Evolutionary conservation across 2,113 vertebrate species (phyloP), one percentile per base, ranked within the genome.

Genomic region (Chionis minor): DNA sequence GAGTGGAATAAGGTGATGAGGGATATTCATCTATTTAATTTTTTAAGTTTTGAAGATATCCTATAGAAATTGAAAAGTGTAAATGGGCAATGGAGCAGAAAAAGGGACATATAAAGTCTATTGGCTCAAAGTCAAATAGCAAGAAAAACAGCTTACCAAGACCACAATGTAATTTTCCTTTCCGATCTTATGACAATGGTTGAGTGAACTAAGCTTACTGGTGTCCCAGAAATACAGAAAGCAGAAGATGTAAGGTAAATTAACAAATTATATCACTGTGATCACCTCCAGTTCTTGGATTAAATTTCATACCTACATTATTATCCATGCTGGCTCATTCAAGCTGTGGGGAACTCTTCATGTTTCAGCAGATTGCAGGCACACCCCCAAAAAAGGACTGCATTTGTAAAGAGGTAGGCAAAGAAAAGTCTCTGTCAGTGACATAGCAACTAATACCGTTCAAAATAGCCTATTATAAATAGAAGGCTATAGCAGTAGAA

Each of bases 1-100:
- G 52, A 95, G 77, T 96, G 91, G 83, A 97, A 84, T 92, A 95
- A 94, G 42, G n/a, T 74, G 55, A 90, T 83, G 72, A 88, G 19
- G 52, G 30, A 94, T 70, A 88, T 58, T 67, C 21, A 92, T 83
- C 63, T 83, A 80, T 69, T 93, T 92, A 86, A 49, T 22, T 77
- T 91, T 72, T 95, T 69, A 56, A 82, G 14, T 78, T 82, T 78
- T 88, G 9, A 88, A 81, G 51, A 66, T 22, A 92, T 62, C 38
- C 38, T 86, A 78, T 86, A 92, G 81, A 88, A 88, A 88, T 92
- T 83, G 71, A 88, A 88, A 84, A 88, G 20, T 38, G 20, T 78
- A 78, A 83, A 71, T 32, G 59, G 18, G 32, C 19, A 92, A 70
- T 42, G 45, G 13, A 78, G 80, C 42, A 83, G 67, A 38, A 66